Conservation (phyloP, 1,140 invertebrate genomes). For the Brachionus paranguensis region DNA sequence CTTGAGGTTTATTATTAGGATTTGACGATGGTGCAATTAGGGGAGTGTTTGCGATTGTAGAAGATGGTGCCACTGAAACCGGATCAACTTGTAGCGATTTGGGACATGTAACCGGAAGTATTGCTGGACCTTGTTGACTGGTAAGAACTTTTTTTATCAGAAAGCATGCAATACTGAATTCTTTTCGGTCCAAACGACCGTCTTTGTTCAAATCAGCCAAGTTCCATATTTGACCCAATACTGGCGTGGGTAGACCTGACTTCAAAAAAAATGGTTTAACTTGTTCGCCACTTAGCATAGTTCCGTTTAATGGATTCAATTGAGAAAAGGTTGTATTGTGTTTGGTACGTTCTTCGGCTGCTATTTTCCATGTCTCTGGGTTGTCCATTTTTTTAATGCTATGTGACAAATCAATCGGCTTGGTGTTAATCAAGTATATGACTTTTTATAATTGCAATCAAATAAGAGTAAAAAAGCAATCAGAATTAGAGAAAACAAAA, state of each 20-base stretch:
- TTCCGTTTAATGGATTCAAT: slow-evolving; percentile 74
- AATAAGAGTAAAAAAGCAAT: not conserved
- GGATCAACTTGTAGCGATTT: slow-evolving; percentile 61
- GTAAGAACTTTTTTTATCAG: slow-evolving; percentile 62
- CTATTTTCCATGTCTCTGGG: slow-evolving; percentile 73
- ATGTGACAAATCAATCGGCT: not conserved
- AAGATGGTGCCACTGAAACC: slow-evolving; percentile 80
- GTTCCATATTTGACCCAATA: slow-evolving; percentile 87
- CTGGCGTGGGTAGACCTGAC: slow-evolving; percentile 76
- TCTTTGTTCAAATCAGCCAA: slow-evolving; percentile 90
- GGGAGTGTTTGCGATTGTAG: slow-evolving; percentile 59
- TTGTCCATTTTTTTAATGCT: not conserved
- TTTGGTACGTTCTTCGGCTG: slow-evolving; percentile 63
- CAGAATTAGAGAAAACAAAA: not conserved
- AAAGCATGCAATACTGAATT: slow-evolving; percentile 96
- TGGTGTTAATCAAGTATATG: not conserved
- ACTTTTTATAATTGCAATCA: not conserved
- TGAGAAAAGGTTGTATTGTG: slow-evolving; percentile 84
- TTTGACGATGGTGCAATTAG: slow-evolving; percentile 44
- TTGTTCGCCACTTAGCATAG: slow-evolving; percentile 72
- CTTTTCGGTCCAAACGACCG: slow-evolving; percentile 89
- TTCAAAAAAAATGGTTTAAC: slow-evolving; percentile 87
- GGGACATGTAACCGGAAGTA: not conserved
- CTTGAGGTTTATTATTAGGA: not conserved
- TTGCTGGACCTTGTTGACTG: slow-evolving; percentile 70